Evolutionary conservation across 1,140 invertebrate species (phyloP), one percentile per base, ranked within the genome.

Genomic region (Diorhabda elongata): DNA sequence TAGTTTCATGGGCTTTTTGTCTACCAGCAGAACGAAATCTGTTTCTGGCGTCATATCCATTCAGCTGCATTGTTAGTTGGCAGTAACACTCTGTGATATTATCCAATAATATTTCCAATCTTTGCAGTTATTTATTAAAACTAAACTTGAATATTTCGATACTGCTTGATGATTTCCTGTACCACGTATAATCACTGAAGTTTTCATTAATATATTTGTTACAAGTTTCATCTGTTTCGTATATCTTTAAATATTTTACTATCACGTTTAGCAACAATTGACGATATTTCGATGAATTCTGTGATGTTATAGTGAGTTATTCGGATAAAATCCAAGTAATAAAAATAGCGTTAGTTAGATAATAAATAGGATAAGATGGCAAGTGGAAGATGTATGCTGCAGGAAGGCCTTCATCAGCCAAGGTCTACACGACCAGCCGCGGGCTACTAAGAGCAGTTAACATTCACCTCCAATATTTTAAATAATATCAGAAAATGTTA

Each of bases 401-500:
- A 71, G 70, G 70, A 71, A 71, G 62, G 66, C 70, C 70, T 71
- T 71, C 70, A 57, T 63, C 60, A 71, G 70, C 65, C 70, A 71
- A 71, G 70, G 70, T 71, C 70, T 64, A 67, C 70, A 71, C 70
- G 70, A 64, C 62, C 52, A n/a, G 66, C 70, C 70, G 11, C 8
- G 11, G 66, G 70, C 66, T 44, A 45, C 8, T 8, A 44, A 64
- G 63, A 64, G 43, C 63, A 26, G 63, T 67, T 67, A 67, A 60
- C 58, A 67, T 67, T 69, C 65, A 66, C 64, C 67, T 69, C 68
- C 70, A 43, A 58, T 66, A 68, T 70, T 71, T 67, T 64, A 71
- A 60, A 71, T 71, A 71, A 58, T 60, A 64, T 61, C 68, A 64
- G 67, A 70, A 71, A 71, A 71, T 66, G 47, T 52, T 52, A 52